phyloP scores from a whole-genome alignment of 2,888 invertebrate genomes.

The Agrilus cyanescens region DNA sequence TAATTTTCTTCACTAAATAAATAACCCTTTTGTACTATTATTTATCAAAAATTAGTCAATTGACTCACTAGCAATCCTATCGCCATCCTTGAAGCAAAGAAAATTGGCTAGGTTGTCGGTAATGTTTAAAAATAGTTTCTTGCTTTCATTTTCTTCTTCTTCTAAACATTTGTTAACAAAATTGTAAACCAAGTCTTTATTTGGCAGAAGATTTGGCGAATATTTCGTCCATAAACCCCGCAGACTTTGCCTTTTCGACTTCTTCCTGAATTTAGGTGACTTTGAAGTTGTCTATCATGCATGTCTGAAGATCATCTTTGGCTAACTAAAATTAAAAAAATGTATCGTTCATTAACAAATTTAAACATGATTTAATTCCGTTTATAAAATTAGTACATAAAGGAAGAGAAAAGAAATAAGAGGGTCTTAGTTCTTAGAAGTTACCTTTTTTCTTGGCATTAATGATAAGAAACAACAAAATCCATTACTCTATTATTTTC shows the following conservation, averaged over 20 bases:
- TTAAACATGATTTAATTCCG: not conserved
- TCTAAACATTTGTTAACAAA: conserved; percentile 59
- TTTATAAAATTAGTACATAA: not conserved
- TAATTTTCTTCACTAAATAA: too few relatives aligned
- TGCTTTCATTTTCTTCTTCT: conserved; percentile 46
- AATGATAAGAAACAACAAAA: too few relatives aligned
- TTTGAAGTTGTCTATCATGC: conserved; percentile 49
- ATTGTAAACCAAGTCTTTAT: conserved; percentile 42
- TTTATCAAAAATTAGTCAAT: too few relatives aligned
- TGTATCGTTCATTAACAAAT: not conserved
- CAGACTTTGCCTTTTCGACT: conserved; percentile 56
- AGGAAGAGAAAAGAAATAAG: not conserved
- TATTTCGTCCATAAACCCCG: conserved; percentile 36
- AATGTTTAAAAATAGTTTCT: conserved; percentile 52
- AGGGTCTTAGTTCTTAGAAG: not conserved
- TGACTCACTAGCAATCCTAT: conserved; percentile 64
- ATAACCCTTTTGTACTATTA: too few relatives aligned
- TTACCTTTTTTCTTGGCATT: not conserved
- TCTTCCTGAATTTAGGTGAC: conserved; percentile 46
- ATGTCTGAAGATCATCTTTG: conserved; percentile 37
- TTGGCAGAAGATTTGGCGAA: conserved; percentile 54
- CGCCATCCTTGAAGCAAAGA: conserved; percentile 68
- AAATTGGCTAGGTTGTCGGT: conserved; percentile 60
- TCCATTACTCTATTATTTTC: too few relatives aligned
- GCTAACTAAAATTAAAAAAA: conserved; percentile 33